Evolutionary conservation across 2,888 invertebrate species (phyloP).

Genomic region (Hypsopygia costalis): DNA sequence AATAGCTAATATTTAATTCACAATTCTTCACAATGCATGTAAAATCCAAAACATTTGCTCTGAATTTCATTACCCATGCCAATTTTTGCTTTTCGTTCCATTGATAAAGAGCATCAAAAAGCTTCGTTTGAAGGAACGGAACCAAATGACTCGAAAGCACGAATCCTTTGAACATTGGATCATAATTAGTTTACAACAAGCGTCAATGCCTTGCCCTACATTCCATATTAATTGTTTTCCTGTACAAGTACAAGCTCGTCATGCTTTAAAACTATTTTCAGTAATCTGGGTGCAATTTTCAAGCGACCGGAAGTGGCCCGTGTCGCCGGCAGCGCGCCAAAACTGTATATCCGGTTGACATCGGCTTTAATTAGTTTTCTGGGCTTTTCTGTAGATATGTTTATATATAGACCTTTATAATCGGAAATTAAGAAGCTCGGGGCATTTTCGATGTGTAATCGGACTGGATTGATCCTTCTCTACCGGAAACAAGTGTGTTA

Average conservation of each 20-base stretch:
- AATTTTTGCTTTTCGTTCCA: no score
- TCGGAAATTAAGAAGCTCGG: no score
- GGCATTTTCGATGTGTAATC: no score
- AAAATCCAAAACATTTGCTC: no score
- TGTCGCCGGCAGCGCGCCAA: constrained; percentile 4
- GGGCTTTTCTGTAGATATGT: constrained; percentile 4
- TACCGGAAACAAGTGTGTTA: no score
- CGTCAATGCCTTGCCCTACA: no score
- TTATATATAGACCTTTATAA: constrained; percentile 1
- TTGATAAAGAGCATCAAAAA: no score
- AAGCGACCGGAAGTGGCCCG: background rate
- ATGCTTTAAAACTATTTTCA: constrained; percentile 4
- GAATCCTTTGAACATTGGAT: background rate
- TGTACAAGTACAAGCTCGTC: background rate
- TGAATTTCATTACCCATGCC: no score
- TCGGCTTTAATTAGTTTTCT: constrained; percentile 37
- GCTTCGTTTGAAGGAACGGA: background rate
- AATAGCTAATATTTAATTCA: no score
- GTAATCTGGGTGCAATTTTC: background rate
- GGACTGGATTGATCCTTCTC: no score
- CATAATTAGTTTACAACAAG: background rate
- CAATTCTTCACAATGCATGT: no score
- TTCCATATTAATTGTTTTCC: background rate
- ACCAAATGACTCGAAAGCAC: background rate
- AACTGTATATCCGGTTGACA: constrained; percentile 17